Base-by-base conservation (phyloP, 2,113 vertebrate genomes). In the Thermophis baileyi region DNA sequence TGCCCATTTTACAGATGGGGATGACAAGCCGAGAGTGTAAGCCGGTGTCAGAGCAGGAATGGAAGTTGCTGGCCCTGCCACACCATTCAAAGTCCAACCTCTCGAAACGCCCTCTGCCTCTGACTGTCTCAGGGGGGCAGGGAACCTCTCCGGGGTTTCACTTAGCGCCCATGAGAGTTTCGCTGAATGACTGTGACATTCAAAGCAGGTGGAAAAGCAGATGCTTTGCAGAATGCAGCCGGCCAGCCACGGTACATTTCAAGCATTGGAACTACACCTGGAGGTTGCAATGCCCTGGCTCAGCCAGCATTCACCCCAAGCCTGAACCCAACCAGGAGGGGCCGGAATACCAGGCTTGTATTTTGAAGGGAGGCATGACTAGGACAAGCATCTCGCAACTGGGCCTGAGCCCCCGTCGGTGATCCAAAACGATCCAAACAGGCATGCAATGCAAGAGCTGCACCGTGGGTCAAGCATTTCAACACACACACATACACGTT, bases 51-150 rank as follows among this genome's bases (percentile, higher is more conserved):
- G 7, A 47, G 14, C 27, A 40, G 50, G 44, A 53, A 40, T 7
- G 51, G 50, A 53, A 88, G 50, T 1, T 1, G 16, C 40, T 10
- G 3, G 46, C 46, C 46, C 88, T 30, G 54, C 54, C 16, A 47
- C 16, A 35, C 69, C 69, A 20, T 20, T 81, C 69, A 9, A 40
- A 40, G 69, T 81, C 69, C n/a, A 40, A 40, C 16, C 35, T 40
- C 69, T 40, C 3, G 6, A 93, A 90, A 91, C 85, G 88, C 94
- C 93, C 91, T 96, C 57, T 91, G 57, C 54, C 40, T 93, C n/a
- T 10, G 0, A 91, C 93, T 1, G 9, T n/a, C 35, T 81, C 20
- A 89, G 94, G 94, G 94, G 91, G 50, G 30, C 51, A 87, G n/a
- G 54, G 54, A 95, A 93, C 2, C 74, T 86, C 47, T 12, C 40